A percentile compares a stretch with the other conserved stretches of the same genome.
These are phyloP conservation scores for Melanerpes formicivorus DNA, from an alignment of 2,113 vertebrate species.

Conservation along the genomic window DNA sequence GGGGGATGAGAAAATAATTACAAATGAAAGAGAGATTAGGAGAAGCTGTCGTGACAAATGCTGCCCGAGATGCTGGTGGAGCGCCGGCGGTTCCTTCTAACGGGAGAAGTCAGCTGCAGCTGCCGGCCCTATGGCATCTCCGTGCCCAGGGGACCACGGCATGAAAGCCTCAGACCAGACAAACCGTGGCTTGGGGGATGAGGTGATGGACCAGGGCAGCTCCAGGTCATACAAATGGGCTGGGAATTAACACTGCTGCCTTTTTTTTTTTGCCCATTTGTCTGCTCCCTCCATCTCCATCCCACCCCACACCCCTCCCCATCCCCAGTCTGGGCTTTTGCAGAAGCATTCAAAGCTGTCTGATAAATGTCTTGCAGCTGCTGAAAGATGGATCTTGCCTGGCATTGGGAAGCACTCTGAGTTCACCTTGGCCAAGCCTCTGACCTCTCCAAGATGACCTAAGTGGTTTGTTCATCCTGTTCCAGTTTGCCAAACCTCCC, in stretches of 20 bases:
- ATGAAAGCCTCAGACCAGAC: constrained; percentile 40
- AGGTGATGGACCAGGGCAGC: constrained; percentile 61
- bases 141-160: not conserved
- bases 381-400: constrained; percentile 29
- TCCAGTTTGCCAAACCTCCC: not conserved
- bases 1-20: constrained; percentile 71
- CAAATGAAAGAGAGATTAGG: constrained; percentile 80
- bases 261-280: not conserved
- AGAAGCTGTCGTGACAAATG: constrained; percentile 69
- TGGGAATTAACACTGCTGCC: constrained; percentile 15
- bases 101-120: constrained; percentile 67
- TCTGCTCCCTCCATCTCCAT: not conserved
- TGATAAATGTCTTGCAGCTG: constrained; percentile 69
- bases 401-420: not conserved
- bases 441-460: not conserved
- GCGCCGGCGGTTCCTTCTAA: constrained; percentile 60
- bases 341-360: not conserved
- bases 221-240: constrained; percentile 44
- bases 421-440: not conserved
- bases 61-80: constrained; percentile 20
- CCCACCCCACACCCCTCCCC: not conserved
- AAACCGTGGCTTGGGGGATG: not conserved
- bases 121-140: constrained; percentile 66
- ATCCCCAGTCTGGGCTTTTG: not conserved
- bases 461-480: not conserved